phyloP scores from a whole-genome alignment of 2,888 invertebrate genomes.

The Sepiola atlantica region DNA sequence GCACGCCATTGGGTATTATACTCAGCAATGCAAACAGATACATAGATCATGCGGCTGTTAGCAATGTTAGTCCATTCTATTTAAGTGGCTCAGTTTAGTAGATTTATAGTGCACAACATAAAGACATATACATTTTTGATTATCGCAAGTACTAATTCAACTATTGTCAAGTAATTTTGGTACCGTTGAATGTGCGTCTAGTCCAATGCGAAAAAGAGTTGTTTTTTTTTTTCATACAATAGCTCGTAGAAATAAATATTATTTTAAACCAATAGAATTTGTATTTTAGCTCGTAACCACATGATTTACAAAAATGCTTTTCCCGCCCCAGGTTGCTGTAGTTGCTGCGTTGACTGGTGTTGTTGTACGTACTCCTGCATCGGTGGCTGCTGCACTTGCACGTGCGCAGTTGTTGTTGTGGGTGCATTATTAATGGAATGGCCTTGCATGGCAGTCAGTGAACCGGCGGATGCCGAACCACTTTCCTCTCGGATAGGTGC shows the following conservation, averaged over 20 bases:
- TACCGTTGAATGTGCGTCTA: not conserved
- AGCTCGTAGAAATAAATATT: not conserved
- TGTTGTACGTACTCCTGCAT: not conserved
- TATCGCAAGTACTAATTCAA: not conserved
- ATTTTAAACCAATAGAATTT: constrained; percentile 10
- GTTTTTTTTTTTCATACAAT: not conserved
- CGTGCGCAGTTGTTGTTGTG: not conserved
- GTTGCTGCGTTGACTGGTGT: not conserved
- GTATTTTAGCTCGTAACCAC: too few relatives aligned
- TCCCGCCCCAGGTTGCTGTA: not conserved
- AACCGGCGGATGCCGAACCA: constrained; percentile 36
- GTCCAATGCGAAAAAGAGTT: not conserved
- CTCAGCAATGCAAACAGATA: not conserved
- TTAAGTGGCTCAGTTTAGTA: not conserved
- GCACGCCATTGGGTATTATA: not conserved
- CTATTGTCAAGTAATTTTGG: not conserved
- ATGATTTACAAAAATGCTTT: not conserved
- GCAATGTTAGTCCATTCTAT: not conserved
- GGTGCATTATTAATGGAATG: constrained; percentile 41
- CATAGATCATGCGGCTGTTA: not conserved
- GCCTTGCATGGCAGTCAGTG: constrained; percentile 36
- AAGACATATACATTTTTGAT: not conserved
- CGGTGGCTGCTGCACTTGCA: not conserved
- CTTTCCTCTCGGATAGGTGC: constrained; percentile 44
- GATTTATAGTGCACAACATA: not conserved